Conservation (phyloP, 35 echinoderm and acorn worm genomes). For the Lytechinus variegatus region DNA sequence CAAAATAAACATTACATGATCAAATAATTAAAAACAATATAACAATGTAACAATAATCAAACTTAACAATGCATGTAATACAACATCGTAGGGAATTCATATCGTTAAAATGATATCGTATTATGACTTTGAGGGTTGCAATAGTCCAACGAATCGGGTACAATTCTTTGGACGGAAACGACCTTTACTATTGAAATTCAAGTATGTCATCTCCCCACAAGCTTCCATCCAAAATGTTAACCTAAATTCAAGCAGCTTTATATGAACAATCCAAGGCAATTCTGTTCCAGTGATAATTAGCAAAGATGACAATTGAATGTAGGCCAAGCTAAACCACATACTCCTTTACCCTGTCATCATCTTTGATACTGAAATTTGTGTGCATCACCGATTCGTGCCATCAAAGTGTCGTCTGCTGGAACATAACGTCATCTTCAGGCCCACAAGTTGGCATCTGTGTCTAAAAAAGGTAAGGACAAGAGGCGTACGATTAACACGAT, state of each 20-base stretch:
- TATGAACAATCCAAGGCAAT: not conserved
- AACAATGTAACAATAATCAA: no score
- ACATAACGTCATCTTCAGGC: not conserved
- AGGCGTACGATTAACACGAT: not conserved
- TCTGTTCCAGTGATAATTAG: not conserved
- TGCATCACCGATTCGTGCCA: not conserved
- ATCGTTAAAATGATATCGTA: no score
- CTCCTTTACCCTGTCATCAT: not conserved
- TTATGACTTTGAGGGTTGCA: no score
- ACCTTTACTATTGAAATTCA: not conserved
- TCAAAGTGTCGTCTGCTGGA: slow-evolving; percentile 26
- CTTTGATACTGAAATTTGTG: not conserved
- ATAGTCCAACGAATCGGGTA: no score
- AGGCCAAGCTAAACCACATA: not conserved
- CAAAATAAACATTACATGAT: no score
- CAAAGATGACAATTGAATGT: not conserved
- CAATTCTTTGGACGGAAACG: no score
- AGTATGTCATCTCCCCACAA: not conserved
- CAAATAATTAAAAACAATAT: no score
- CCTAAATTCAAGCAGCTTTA: not conserved
- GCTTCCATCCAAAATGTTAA: not conserved
- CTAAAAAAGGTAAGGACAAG: slow-evolving; percentile 19
- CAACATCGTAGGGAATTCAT: no score
- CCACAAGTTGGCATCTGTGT: not conserved
- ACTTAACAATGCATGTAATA: no score